Conservation (phyloP, 2,113 vertebrate species). For the Sigmodon hispidus region DNA sequence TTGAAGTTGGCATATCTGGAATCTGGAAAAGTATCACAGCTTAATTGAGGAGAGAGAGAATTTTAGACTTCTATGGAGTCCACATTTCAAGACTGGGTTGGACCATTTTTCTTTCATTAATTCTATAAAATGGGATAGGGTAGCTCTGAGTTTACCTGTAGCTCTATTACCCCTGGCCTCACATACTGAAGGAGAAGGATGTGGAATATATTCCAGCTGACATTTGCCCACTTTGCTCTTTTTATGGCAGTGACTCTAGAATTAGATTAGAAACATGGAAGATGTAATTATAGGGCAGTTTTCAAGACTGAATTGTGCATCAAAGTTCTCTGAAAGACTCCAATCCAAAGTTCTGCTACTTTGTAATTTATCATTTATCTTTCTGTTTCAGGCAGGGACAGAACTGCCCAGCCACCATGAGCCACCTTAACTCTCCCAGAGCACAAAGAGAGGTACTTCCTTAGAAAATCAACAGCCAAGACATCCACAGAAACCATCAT, state of each 20-base stretch:
- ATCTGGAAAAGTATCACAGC: background rate
- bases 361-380: background rate
- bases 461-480: background rate
- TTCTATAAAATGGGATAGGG: too few relatives aligned
- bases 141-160: background rate
- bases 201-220: background rate
- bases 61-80: background rate
- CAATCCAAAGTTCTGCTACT: background rate
- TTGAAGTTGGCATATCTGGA: background rate
- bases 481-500: too few relatives aligned
- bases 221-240: background rate
- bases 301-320: background rate
- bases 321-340: background rate
- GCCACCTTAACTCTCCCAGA: background rate
- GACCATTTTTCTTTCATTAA: background rate
- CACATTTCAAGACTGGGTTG: background rate
- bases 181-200: background rate
- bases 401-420: background rate
- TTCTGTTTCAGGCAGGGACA: background rate
- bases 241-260: too few relatives aligned
- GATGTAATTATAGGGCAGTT: fast-evolving
- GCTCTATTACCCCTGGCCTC: background rate
- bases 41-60: too few relatives aligned
- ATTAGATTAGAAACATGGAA: background rate
- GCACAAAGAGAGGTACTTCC: background rate